Percentiles rank a stretch among this genome's conserved stretches.
phyloP scores from a whole-genome alignment of 2,888 invertebrate species.

The Leptothorax acervorum region DNA sequence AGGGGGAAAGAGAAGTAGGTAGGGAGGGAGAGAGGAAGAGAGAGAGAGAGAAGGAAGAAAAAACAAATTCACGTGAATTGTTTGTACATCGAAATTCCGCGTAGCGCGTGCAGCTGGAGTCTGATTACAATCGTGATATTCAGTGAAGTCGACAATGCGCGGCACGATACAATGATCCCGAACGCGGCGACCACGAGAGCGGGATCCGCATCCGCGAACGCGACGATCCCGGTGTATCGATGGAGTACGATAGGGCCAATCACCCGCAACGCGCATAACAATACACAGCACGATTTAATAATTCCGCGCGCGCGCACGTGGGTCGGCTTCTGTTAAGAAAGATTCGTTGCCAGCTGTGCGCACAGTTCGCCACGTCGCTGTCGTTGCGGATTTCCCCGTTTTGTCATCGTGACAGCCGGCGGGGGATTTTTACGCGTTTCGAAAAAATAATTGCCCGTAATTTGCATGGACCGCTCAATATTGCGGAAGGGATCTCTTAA shows the following conservation, averaged over 20 bases:
- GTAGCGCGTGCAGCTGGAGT: neutral
- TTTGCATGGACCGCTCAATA: neutral
- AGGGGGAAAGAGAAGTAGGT: too few species aligned
- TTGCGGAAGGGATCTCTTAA: neutral
- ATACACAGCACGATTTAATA: slow-evolving; percentile 67
- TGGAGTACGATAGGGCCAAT: slow-evolving; percentile 61
- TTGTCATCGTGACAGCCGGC: neutral
- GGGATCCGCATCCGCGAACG: neutral
- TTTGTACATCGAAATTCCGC: slow-evolving; percentile 50
- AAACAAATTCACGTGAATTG: slow-evolving; percentile 46
- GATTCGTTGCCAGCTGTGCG: neutral
- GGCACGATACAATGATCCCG: slow-evolving; percentile 13
- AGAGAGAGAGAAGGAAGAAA: neutral
- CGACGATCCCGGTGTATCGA: slow-evolving; percentile 31
- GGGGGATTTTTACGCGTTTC: neutral
- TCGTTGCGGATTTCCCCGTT: neutral
- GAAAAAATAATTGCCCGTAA: slow-evolving; percentile 26
- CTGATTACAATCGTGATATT: slow-evolving; percentile 29
- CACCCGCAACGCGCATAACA: slow-evolving; percentile 56
- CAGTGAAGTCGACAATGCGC: slow-evolving; percentile 21
- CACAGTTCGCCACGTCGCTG: neutral
- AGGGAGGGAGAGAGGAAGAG: too few species aligned
- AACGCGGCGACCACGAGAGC: neutral
- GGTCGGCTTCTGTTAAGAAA: neutral
- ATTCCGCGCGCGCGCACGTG: slow-evolving; percentile 54